Conservation (phyloP, 2,113 vertebrate species). For the Nestor notabilis region DNA sequence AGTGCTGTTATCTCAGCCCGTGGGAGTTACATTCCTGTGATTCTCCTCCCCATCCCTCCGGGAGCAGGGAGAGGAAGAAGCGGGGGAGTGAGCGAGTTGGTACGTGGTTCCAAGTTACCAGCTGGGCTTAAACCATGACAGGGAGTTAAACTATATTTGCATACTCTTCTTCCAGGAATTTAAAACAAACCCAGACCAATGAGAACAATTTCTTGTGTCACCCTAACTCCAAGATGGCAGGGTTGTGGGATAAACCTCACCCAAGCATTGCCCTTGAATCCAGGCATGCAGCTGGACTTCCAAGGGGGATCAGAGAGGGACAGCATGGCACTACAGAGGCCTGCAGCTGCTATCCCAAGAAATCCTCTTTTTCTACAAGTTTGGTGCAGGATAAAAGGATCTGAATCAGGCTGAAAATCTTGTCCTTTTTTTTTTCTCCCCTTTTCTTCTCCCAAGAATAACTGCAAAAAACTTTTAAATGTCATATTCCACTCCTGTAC, state of each 20-base stretch:
- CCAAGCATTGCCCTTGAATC: not conserved
- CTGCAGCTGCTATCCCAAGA: not conserved
- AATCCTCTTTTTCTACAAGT: not conserved
- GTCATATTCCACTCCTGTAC: not conserved
- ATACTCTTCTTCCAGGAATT: not conserved
- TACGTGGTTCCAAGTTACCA: too few species aligned
- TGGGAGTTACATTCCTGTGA: too few species aligned
- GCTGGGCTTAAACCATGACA: too few species aligned
- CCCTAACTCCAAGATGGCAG: not conserved
- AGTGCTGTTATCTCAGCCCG: too few species aligned
- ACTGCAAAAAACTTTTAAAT: not conserved
- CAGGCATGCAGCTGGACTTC: not conserved
- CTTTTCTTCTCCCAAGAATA: not conserved
- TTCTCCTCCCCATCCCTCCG: too few species aligned
- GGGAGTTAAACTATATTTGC: not conserved
- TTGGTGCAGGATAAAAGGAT: not conserved
- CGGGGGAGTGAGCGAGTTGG: too few species aligned
- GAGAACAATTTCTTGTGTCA: not conserved
- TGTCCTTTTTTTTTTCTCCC: not conserved
- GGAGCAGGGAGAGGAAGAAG: too few species aligned
- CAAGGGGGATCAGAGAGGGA: accelerated
- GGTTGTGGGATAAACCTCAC: not conserved
- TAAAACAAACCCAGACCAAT: not conserved
- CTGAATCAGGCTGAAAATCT: not conserved
- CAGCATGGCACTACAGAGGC: not conserved